Conservation (phyloP, 2,888 invertebrate species). For the Monopis laevigella region DNA sequence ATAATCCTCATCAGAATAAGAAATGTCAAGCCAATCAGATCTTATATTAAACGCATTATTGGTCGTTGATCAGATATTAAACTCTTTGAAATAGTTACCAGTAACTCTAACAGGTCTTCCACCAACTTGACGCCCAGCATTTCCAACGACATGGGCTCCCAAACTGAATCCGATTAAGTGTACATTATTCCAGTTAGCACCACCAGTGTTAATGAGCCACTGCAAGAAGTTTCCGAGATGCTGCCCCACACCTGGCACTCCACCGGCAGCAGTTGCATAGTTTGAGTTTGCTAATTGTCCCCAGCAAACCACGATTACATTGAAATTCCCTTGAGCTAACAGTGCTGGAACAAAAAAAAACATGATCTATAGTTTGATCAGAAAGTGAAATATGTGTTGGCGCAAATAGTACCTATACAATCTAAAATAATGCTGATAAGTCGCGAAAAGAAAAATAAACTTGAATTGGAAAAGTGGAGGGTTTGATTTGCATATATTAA, state of each 20-base stretch:
- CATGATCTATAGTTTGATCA: too few species aligned
- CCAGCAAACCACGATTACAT: conserved; percentile 38
- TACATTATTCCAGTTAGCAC: conserved; percentile 30
- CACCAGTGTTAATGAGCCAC: conserved; percentile 30
- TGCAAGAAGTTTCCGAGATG: conserved; percentile 28
- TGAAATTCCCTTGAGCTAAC: conserved; percentile 26
- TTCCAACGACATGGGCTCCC: conserved; percentile 39
- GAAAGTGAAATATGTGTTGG: too few species aligned
- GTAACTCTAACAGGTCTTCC: conserved; percentile 26
- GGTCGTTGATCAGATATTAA: too few species aligned
- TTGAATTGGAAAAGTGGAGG: too few species aligned
- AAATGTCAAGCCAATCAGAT: too few species aligned
- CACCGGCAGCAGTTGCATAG: conserved; percentile 19
- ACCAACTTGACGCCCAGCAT: conserved; percentile 28
- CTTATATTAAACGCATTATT: too few species aligned
- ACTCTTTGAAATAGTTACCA: conserved; percentile 24
- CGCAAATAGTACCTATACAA: too few species aligned
- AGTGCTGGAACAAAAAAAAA: too few species aligned
- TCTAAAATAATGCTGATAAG: too few species aligned
- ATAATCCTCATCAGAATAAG: too few species aligned
- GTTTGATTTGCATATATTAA: too few species aligned
- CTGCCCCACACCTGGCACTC: conserved; percentile 24
- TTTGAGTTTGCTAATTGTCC: conserved; percentile 21
- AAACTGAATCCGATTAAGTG: conserved; percentile 41
- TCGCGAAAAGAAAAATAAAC: too few species aligned